Evolutionary conservation across 2,113 vertebrate genomes (phyloP).

Genomic region (Chionomys nivalis): DNA sequence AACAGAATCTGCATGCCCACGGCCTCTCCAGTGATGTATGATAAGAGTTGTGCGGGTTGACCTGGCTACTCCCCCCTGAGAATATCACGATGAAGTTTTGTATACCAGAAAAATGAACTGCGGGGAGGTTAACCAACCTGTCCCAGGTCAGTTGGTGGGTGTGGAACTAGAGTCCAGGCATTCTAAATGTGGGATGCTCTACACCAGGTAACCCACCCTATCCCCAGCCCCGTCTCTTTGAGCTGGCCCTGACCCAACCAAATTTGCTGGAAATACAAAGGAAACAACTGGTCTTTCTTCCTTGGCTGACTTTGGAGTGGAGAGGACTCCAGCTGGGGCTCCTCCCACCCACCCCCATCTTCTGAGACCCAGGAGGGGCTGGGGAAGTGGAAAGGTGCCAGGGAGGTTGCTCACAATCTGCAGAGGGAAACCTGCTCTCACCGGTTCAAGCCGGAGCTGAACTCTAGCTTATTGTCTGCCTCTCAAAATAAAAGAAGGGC

Average conservation of each 20-base stretch:
- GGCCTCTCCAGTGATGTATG: neutral
- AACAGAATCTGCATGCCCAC: neutral
- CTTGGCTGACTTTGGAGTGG: neutral
- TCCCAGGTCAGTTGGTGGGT: neutral
- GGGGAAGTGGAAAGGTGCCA: neutral
- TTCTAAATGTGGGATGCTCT: slow-evolving; percentile 3
- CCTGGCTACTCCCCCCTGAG: neutral
- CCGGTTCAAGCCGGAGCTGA: slow-evolving; percentile 18
- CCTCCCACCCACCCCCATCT: neutral
- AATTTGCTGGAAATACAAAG: slow-evolving; percentile 19
- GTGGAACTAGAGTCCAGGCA: neutral
- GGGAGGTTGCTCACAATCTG: slow-evolving; percentile 18
- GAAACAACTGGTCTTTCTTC: neutral
- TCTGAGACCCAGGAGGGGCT: neutral
- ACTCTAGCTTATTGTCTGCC: slow-evolving; percentile 47
- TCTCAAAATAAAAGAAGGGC: slow-evolving; percentile 48
- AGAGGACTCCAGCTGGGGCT: neutral
- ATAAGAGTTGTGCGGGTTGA: neutral
- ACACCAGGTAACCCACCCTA: neutral
- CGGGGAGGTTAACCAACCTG: neutral
- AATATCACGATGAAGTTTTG: neutral
- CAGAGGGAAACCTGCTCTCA: slow-evolving; percentile 48
- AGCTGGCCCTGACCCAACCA: neutral
- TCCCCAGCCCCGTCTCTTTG: neutral
- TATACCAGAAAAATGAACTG: neutral